Percentiles rank a stretch among this genome's conserved stretches.
phyloP scores from a whole-genome alignment of 37 sponge, comb jelly and placozoan genomes.

The Halichondria panicea region DNA sequence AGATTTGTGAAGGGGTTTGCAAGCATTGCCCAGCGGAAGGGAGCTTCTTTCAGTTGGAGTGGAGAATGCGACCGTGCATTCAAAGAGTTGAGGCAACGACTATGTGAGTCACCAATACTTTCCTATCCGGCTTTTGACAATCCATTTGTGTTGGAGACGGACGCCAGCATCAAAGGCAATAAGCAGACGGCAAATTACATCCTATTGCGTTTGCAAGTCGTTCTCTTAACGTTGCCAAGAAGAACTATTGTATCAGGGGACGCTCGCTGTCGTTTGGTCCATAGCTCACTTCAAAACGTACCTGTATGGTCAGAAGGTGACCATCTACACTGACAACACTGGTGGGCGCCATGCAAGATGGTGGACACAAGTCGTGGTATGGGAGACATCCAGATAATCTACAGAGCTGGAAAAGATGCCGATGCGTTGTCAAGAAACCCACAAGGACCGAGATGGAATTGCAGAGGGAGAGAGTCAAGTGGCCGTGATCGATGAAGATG shows the following conservation, averaged over 20 bases:
- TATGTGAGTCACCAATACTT: constrained; percentile 6
- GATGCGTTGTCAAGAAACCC: constrained; percentile 45
- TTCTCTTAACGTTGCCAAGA: too few relatives aligned
- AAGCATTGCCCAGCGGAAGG: too few relatives aligned
- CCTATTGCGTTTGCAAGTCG: too few relatives aligned
- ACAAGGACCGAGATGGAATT: background rate
- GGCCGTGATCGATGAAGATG: too few relatives aligned
- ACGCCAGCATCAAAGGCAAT: too few relatives aligned
- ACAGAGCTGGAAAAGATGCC: constrained; percentile 21
- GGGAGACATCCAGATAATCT: background rate
- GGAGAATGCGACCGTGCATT: constrained; percentile 24
- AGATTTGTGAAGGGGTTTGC: too few relatives aligned
- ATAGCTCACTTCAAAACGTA: background rate
- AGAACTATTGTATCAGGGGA: too few relatives aligned
- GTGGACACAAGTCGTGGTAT: constrained; percentile 40
- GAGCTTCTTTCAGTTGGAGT: constrained; percentile 48
- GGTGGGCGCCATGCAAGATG: constrained; percentile 34
- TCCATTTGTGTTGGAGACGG: constrained; percentile 45
- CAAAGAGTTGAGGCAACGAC: background rate
- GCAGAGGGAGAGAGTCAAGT: constrained; percentile 7
- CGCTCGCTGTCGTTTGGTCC: background rate
- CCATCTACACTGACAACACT: too few relatives aligned
- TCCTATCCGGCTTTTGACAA: constrained; percentile 15
- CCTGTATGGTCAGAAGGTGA: background rate
- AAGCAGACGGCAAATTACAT: too few relatives aligned